Evolutionary conservation across 2,888 invertebrate species (phyloP).

Genomic region (Adelphocoris suturalis): DNA sequence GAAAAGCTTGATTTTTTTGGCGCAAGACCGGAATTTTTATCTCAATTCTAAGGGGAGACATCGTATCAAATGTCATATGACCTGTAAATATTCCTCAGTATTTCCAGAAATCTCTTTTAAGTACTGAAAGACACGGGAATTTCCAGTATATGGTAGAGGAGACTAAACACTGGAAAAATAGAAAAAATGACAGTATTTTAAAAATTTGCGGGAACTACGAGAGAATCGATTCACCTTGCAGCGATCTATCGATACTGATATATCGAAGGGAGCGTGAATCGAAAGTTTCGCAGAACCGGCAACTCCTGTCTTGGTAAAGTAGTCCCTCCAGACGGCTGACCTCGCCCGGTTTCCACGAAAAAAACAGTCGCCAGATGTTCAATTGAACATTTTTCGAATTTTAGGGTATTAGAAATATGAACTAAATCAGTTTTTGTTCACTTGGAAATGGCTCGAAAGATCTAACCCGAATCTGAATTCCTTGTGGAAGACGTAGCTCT

Average conservation of each 20-base stretch:
- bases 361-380: constrained; percentile 54
- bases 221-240: no score
- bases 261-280: constrained; percentile 14
- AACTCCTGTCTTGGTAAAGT: constrained; percentile 49
- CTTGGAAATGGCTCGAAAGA: background rate
- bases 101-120: no score
- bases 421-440: background rate
- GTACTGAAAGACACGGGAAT: no score
- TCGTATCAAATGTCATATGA: no score
- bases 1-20: no score
- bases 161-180: no score
- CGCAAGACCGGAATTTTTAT: no score
- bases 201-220: background rate
- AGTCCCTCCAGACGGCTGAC: constrained; percentile 56
- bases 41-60: no score
- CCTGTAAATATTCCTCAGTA: no score
- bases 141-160: no score
- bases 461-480: background rate
- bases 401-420: background rate
- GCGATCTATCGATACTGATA: background rate
- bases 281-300: constrained; percentile 55
- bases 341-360: constrained; percentile 44
- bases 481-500: constrained; percentile 12
- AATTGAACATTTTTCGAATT: background rate
- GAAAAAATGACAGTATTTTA: background rate